Conservation (phyloP, 2,113 vertebrate species). For the Scytalopus superciliaris region DNA sequence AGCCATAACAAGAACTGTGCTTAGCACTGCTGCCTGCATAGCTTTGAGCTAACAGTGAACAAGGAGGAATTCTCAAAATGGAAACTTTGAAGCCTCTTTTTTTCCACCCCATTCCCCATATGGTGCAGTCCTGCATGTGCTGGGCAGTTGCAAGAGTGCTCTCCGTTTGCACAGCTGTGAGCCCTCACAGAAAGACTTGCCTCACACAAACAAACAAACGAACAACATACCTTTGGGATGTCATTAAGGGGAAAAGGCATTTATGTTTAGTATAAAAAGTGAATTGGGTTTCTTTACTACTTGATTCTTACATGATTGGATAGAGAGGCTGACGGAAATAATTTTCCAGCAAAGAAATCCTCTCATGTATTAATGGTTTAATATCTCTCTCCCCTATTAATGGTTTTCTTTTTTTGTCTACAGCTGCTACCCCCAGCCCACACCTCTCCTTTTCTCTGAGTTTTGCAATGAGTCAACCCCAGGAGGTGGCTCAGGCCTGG, state of each 20-base stretch:
- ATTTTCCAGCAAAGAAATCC: background rate
- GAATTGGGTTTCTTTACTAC: background rate
- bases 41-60: background rate
- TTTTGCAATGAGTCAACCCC: background rate
- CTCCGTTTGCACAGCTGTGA: slow-evolving; percentile 25
- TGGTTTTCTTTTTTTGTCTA: background rate
- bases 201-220: slow-evolving; percentile 6
- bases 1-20: background rate
- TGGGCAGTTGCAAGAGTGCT: background rate
- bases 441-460: background rate
- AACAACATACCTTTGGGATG: background rate
- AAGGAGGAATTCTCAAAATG: background rate
- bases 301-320: background rate
- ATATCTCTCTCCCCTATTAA: too few relatives aligned
- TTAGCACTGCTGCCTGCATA: background rate
- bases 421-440: background rate
- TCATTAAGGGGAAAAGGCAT: background rate
- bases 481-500: background rate
- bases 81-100: background rate
- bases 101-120: background rate
- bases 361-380: too few relatives aligned
- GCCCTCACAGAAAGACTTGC: background rate
- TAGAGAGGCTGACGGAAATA: background rate
- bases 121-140: background rate
- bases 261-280: background rate